phyloP scores from a whole-genome alignment of 1,140 invertebrate species.

The Melanaphis sacchari region DNA sequence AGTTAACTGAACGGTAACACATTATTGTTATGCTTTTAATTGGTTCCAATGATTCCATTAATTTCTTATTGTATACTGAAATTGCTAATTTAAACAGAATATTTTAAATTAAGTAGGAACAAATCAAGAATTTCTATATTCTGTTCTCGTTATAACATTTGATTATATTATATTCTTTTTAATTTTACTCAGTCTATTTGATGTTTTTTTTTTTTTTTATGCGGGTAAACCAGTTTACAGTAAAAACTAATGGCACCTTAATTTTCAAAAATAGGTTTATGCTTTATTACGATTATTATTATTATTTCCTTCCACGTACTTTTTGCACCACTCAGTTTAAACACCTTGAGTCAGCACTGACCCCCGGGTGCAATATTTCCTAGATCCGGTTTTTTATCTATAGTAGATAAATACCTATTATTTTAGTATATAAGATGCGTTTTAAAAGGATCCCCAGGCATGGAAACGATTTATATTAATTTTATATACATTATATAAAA shows the following conservation, averaged over 20 bases:
- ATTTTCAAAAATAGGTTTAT: background rate
- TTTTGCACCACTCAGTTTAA: background rate
- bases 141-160: no score
- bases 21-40: no score
- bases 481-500: no score
- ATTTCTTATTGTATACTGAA: no score
- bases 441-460: background rate
- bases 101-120: background rate
- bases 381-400: background rate
- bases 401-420: background rate
- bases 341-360: background rate
- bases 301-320: background rate
- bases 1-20: no score
- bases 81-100: background rate
- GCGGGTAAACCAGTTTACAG: background rate
- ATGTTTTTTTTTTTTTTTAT: background rate
- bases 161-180: background rate
- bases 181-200: background rate
- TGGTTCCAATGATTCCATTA: no score
- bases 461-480: background rate
- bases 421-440: background rate
- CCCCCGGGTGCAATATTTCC: background rate
- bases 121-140: no score
- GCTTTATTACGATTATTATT: background rate
- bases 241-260: background rate